Base-by-base conservation (phyloP, 2,888 invertebrate species). In the Tigriopus californicus region DNA sequence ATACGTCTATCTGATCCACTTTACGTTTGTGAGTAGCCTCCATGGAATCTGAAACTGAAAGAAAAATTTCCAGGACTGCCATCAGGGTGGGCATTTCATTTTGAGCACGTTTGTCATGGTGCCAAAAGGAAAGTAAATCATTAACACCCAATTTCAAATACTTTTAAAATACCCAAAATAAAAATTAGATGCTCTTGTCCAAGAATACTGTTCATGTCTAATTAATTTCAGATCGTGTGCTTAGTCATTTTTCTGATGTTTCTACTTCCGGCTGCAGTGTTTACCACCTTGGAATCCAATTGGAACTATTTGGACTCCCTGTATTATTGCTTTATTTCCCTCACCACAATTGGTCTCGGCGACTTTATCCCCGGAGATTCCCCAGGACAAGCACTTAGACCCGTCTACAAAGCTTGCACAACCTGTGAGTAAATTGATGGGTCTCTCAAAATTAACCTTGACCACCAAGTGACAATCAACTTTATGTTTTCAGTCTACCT, bases 271-370 rank as follows among this genome's bases (percentile, higher is more conserved):
- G 84, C 89, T 0, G 76, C 75, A 40, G 73, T 82, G 51, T 89
- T 88, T 72, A 77, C 82, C 18, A 71, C 73, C 53, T 70, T 90
- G 62, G 90, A 90, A 70, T 80, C 82, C 0, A 80, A 80, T 10
- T 88, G 88, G 88, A 82, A 82, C 69, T 84, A 79, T 70, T 74
- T 90, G 64, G 90, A 90, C 73, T 82, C 88, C 0, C 78, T 90
- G 68, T 90, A 90, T 73, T 90, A 87, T 72, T 89, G 88, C 72
- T 88, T 89, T 74, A 85, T 90, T 66, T 88, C 88, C 13, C 74
- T 90, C 64, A 88, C 89, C 24, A 89, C 89, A 62, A 85, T 90
- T 67, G 86, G 89, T 13, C 76, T 90, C 2, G 89, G 89, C 0
- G 90, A 90, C 72, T 88, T 85, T 73, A 85, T 89, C 64, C 89